Base-by-base conservation (phyloP, 2,888 invertebrate species). In the Balanococcus diminutus region DNA sequence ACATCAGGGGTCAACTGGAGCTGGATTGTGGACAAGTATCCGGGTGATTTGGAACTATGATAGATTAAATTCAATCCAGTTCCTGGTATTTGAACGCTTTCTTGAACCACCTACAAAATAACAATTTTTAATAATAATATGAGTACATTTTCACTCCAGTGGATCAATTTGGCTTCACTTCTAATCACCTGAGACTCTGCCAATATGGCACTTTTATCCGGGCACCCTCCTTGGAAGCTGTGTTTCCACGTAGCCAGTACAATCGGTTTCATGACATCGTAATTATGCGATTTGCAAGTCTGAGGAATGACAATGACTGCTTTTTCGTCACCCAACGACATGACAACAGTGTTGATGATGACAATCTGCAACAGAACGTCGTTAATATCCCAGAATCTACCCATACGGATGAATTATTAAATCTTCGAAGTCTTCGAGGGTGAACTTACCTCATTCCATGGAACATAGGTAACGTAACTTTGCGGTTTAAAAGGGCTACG, bases 31-130 rank as follows among this genome's bases (percentile, higher is more conserved):
- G 97, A 97, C 16, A 97, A 92, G 89, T 97, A 98, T 16, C 98
- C 98, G 5, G 96, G 94, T 0, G 97, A 96, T 88, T 98, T 92
- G 0, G 98, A 97, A 89, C 98, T 98, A 90, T 98, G 98, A 90
- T 99, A 99, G 0, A 99, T 96, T 56, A 99, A 92, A 90, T 98
- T 96, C n/a, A 98, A 91, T 1, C 96, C 96, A 0, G 98, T 98
- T 32, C 97, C 98, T 0, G 98, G 97, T 87, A 99, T 96, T 89
- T 95, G 95, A 11, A 98, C 92, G 88, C 96, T 97, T 90, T 98
- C 98, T 91, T 98, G 98, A 9, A 98, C 94, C 0, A 98, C 98
- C 92, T 93, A 89, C 32, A 51, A 81, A 42, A 84, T 16, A 46
- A n/a, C n/a, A n/a, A 46, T 46, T 46, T 5, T n/a, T n/a, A n/a